phyloP scores from a whole-genome alignment of 2,797 vertebrate species.

The Harpagifer antarcticus region DNA sequence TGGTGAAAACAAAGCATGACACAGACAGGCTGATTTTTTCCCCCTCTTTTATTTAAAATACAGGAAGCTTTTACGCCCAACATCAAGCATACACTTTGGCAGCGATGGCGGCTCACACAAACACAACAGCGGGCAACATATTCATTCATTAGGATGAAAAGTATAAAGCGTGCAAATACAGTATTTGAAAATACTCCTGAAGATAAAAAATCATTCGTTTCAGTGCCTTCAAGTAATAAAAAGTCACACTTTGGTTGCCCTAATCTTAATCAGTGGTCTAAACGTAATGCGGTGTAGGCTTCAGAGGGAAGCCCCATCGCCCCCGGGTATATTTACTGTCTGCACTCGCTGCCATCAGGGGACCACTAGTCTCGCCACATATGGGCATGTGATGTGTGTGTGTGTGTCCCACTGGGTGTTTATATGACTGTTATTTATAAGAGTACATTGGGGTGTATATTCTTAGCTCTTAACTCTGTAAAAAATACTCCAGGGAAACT shows the following conservation, averaged over 20 bases:
- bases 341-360: slow-evolving; percentile 23
- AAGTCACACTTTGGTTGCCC: not conserved
- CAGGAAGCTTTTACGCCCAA: slow-evolving; percentile 33
- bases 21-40: not conserved
- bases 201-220: slow-evolving; percentile 14
- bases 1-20: slow-evolving; percentile 32
- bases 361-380: slow-evolving; percentile 32
- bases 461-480: too few species aligned
- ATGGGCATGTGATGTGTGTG: slow-evolving; percentile 13
- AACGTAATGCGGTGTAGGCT: not conserved
- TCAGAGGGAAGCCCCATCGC: not conserved
- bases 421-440: not conserved
- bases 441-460: too few species aligned
- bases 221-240: slow-evolving; percentile 9
- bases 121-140: slow-evolving; percentile 16
- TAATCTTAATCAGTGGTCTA: slow-evolving; percentile 1
- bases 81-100: slow-evolving; percentile 49
- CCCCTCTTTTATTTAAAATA: slow-evolving; percentile 55
- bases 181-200: slow-evolving; percentile 20
- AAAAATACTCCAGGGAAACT: slow-evolving; percentile 19
- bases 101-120: slow-evolving; percentile 20
- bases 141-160: slow-evolving; percentile 22
- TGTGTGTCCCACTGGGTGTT: slow-evolving; percentile 15
- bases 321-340: slow-evolving; percentile 39
- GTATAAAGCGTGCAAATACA: slow-evolving; percentile 48